phyloP scores from a whole-genome alignment of 2,888 invertebrate species.

The Ecliptopera silaceata region DNA sequence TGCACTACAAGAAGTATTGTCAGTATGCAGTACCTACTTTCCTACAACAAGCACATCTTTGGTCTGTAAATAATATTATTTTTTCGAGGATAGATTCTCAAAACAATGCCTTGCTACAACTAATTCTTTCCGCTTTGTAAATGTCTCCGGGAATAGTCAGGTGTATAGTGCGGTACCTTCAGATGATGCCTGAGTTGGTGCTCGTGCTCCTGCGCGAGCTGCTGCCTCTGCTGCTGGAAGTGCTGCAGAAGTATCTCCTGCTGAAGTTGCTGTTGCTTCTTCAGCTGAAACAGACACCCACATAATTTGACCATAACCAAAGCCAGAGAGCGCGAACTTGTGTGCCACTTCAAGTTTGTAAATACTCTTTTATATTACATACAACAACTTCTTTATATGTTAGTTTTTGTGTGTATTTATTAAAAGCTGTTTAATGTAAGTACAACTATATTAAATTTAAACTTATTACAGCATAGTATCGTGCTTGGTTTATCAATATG shows the following conservation, averaged over 20 bases:
- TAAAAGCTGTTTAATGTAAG: too few species aligned
- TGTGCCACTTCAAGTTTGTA: neutral
- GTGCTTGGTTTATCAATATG: too few species aligned
- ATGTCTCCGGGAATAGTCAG: too few species aligned
- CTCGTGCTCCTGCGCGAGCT: slow-evolving; percentile 95
- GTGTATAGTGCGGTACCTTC: slow-evolving; percentile 86
- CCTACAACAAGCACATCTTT: too few species aligned
- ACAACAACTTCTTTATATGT: neutral
- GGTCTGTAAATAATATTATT: too few species aligned
- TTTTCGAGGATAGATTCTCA: too few species aligned
- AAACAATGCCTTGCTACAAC: too few species aligned
- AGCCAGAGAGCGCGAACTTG: slow-evolving; percentile 7
- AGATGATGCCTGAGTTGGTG: slow-evolving; percentile 94
- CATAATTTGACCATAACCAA: slow-evolving; percentile 29
- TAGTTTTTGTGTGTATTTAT: neutral
- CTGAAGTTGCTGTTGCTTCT: slow-evolving; percentile 96
- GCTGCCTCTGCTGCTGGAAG: slow-evolving; percentile 95
- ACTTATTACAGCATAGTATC: too few species aligned
- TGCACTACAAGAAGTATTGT: too few species aligned
- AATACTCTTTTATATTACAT: neutral
- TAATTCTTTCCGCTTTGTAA: too few species aligned
- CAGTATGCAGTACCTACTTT: too few species aligned
- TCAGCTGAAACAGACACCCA: slow-evolving; percentile 86
- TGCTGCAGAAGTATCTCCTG: slow-evolving; percentile 95
- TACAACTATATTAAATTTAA: too few species aligned